phyloP scores from a whole-genome alignment of 2,888 invertebrate species.

The Metalampra italica region DNA sequence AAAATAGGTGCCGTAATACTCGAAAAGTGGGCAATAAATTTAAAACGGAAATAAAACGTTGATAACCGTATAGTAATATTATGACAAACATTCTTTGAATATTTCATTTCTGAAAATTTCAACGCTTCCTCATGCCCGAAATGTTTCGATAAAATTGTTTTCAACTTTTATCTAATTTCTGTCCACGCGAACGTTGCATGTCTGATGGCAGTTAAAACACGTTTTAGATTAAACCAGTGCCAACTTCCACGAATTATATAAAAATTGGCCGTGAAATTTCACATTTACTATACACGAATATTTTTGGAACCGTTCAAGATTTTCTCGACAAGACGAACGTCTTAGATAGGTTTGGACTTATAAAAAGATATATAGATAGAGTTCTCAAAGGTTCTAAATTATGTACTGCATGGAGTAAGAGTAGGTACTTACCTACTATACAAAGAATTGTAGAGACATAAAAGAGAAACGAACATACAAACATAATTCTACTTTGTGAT shows the following conservation, averaged over 20 bases:
- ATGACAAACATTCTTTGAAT: slow-evolving; percentile 12
- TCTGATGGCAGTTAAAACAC: slow-evolving; percentile 49
- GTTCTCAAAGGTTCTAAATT: no score
- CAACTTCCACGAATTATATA: slow-evolving; percentile 69
- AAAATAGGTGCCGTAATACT: slow-evolving; percentile 6
- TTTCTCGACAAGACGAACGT: background rate
- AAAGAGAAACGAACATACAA: background rate
- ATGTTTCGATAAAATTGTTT: slow-evolving; percentile 39
- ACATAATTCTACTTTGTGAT: no score
- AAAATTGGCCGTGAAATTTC: slow-evolving; percentile 76
- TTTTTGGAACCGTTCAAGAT: slow-evolving; percentile 29
- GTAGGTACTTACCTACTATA: no score
- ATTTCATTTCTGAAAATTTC: slow-evolving; percentile 32
- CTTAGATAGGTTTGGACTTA: no score
- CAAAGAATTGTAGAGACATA: background rate
- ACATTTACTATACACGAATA: slow-evolving; percentile 52
- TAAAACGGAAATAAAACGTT: slow-evolving; percentile 9
- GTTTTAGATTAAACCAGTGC: slow-evolving; percentile 71
- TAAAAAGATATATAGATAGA: no score
- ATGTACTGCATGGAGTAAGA: no score
- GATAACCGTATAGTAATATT: slow-evolving; percentile 8
- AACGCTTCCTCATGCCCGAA: slow-evolving; percentile 30
- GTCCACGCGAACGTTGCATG: slow-evolving; percentile 56
- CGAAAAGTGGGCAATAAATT: slow-evolving; percentile 9
- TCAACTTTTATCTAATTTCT: slow-evolving; percentile 53